Conservation (phyloP, 2,113 vertebrate genomes). For the Cyanistes caeruleus region DNA sequence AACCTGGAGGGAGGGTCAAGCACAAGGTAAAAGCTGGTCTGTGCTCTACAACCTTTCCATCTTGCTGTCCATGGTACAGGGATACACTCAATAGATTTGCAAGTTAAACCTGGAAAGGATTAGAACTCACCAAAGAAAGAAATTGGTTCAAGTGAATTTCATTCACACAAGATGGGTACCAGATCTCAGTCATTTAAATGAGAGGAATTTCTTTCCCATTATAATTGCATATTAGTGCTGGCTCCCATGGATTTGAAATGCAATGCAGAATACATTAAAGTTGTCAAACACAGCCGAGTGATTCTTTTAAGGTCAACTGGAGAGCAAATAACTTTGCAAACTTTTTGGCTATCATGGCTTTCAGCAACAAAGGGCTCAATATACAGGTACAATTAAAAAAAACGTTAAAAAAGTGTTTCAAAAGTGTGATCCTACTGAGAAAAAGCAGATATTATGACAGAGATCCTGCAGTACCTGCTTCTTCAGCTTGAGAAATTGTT, state of each 20-base stretch:
- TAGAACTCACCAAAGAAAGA: background rate
- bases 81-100: background rate
- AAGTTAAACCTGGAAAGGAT: conserved; percentile 12
- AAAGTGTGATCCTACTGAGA: background rate
- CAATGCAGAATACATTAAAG: conserved; percentile 34
- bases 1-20: background rate
- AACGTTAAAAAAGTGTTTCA: background rate
- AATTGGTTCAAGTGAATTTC: conserved; percentile 14
- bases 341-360: background rate
- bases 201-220: conserved; percentile 41
- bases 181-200: conserved; percentile 41
- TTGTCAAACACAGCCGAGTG: background rate
- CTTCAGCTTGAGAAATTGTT: background rate
- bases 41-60: background rate
- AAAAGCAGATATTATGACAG: background rate
- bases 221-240: conserved; percentile 25
- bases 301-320: background rate
- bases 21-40: background rate
- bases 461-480: background rate
- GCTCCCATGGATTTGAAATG: conserved; percentile 18
- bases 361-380: background rate
- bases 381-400: background rate
- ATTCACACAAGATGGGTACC: conserved; percentile 35
- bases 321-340: background rate
- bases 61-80: background rate